Conservation (phyloP, 2,113 vertebrate species). For the Bos javanicus region DNA sequence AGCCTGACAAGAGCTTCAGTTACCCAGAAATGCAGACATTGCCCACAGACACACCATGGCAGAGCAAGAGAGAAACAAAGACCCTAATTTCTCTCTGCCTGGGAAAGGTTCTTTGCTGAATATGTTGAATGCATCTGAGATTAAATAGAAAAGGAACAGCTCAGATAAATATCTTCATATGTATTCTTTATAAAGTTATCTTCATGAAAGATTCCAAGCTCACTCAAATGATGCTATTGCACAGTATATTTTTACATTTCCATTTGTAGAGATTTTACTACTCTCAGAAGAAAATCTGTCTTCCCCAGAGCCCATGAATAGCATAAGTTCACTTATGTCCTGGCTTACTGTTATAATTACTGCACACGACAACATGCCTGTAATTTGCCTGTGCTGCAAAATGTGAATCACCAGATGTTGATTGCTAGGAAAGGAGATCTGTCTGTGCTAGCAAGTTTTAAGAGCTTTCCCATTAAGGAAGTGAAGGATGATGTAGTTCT, state of each 20-base stretch:
- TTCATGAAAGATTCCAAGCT: not conserved
- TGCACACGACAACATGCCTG: not conserved
- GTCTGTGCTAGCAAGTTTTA: slow-evolving; percentile 14
- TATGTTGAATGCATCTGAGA: not conserved
- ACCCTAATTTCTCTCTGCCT: not conserved
- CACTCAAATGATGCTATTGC: not conserved
- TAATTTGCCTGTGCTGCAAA: not conserved
- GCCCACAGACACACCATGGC: not conserved
- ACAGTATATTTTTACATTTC: not conserved
- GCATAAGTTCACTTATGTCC: not conserved
- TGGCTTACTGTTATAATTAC: slow-evolving; percentile 7
- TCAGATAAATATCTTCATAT: not conserved
- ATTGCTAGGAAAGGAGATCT: not conserved
- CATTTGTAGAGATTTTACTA: not conserved
- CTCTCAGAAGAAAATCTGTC: not conserved
- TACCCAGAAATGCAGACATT: not conserved
- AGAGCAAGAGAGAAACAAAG: not conserved
- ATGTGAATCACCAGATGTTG: slow-evolving; percentile 33
- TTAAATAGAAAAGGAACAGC: not conserved
- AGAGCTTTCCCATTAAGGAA: not conserved
- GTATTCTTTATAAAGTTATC: not conserved
- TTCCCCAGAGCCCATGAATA: not conserved
- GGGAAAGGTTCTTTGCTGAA: not conserved
- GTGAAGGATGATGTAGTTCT: not conserved
- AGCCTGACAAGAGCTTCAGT: not conserved